Conservation (phyloP, 2,113 vertebrate genomes). For the Hucho hucho region DNA sequence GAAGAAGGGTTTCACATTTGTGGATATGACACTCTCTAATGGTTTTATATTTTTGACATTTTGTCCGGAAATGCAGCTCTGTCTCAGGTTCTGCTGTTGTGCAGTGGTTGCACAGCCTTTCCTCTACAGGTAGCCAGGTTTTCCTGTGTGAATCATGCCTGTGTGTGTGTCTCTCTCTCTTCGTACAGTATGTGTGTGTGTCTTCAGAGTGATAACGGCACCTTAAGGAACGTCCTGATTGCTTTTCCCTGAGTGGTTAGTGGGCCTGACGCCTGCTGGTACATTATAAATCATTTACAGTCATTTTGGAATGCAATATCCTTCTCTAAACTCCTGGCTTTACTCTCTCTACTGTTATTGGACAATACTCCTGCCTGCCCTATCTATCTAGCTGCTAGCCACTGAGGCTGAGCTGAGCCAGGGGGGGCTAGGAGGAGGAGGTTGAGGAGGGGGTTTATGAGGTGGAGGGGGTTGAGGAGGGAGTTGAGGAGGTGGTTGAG, state of each 20-base stretch:
- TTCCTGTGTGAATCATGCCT: too few species aligned
- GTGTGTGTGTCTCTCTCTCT: not conserved
- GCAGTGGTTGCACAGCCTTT: too few species aligned
- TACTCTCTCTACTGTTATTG: conserved; percentile 63
- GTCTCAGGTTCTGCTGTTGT: too few species aligned
- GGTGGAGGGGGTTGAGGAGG: conserved; percentile 51
- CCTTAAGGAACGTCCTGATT: conserved; percentile 68
- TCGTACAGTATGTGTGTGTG: too few species aligned
- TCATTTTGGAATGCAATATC: conserved; percentile 74
- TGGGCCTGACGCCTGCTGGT: conserved; percentile 55
- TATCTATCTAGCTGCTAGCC: not conserved
- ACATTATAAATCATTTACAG: conserved; percentile 79
- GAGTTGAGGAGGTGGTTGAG: conserved; percentile 51
- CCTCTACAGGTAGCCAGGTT: too few species aligned
- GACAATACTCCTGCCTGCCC: conserved; percentile 21
- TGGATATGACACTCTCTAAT: too few species aligned
- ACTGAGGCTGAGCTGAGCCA: not conserved
- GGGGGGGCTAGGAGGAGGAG: not conserved
- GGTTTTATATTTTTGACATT: too few species aligned
- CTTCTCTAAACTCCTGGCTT: conserved; percentile 64
- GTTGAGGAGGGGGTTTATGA: conserved; percentile 42
- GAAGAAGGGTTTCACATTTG: too few species aligned
- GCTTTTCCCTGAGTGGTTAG: conserved; percentile 61
- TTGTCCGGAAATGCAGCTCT: too few species aligned
- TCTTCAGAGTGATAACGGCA: conserved; percentile 53